phyloP scores from a whole-genome alignment of 2,888 invertebrate species.

The Ichneumoninae sp. region DNA sequence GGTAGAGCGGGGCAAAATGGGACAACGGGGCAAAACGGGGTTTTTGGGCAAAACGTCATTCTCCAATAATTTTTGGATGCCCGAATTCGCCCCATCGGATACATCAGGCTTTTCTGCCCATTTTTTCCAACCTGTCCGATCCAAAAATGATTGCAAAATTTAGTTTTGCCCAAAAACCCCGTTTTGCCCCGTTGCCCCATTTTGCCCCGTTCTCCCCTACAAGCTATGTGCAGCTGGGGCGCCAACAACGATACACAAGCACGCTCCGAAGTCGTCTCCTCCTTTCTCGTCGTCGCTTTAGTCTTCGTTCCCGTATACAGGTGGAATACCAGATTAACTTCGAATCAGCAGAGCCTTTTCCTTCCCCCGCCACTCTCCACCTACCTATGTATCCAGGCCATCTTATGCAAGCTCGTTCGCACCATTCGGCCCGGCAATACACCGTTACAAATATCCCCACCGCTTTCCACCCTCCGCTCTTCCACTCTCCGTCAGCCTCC shows the following conservation, averaged over 20 bases:
- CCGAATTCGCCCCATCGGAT: no score
- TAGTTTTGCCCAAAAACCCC: no score
- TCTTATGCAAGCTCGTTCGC: constrained; percentile 62
- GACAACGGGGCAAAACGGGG: no score
- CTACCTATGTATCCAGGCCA: constrained; percentile 32
- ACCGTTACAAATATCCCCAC: constrained; percentile 16
- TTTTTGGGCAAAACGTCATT: no score
- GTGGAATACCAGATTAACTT: constrained; percentile 69
- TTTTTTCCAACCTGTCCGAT: no score
- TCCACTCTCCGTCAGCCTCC: constrained; percentile 59
- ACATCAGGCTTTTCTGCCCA: no score
- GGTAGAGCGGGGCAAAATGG: no score
- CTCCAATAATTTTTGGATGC: no score
- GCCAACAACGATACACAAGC: constrained; percentile 25
- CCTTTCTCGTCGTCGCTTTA: constrained; percentile 16
- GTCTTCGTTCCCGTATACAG: constrained; percentile 59
- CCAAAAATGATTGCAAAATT: no score
- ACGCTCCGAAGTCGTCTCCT: constrained; percentile 21
- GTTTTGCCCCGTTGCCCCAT: no score
- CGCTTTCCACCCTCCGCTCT: constrained; percentile 23
- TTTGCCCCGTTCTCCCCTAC: neutral
- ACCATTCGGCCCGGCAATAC: constrained; percentile 54
- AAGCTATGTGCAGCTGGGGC: constrained; percentile 27
- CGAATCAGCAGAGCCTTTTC: constrained; percentile 68
- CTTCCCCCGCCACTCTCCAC: constrained; percentile 17